A percentile compares a stretch with the other conserved stretches of the same genome.
These are phyloP conservation scores for Regulus satrapa DNA, from an alignment of 2,113 vertebrate species.

Conservation along the genomic window DNA sequence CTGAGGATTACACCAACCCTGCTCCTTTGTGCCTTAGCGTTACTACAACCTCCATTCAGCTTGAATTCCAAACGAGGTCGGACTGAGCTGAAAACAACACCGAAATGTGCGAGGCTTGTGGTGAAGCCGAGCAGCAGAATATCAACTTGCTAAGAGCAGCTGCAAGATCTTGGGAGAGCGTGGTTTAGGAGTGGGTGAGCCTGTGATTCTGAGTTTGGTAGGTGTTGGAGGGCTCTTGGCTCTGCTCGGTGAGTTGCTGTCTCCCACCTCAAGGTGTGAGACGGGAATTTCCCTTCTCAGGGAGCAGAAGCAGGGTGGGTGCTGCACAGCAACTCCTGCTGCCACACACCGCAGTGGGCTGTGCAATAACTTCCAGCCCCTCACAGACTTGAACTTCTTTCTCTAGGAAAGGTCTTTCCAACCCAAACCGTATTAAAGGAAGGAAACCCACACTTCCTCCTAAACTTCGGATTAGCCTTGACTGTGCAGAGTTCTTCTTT, in stretches of 20 bases:
- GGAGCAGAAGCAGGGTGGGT: background rate
- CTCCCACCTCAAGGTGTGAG: too few relatives aligned
- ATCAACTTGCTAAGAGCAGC: background rate
- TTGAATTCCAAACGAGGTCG: background rate
- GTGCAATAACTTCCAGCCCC: background rate
- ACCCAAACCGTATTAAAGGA: background rate
- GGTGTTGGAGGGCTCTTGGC: background rate
- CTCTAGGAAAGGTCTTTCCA: background rate
- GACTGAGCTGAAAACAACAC: background rate
- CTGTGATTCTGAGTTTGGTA: background rate
- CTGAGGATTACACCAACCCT: background rate
- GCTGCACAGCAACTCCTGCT: background rate
- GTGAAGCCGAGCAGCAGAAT: background rate
- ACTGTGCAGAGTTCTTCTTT: background rate
- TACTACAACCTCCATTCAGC: background rate
- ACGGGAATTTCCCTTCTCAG: too few relatives aligned
- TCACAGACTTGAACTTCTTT: background rate
- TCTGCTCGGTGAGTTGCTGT: background rate
- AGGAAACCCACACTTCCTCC: background rate
- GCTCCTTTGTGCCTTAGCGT: background rate
- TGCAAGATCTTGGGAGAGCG: background rate
- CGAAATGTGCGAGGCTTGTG: background rate
- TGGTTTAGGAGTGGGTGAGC: background rate
- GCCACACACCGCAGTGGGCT: background rate
- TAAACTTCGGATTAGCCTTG: background rate